A percentile compares a stretch with the other conserved stretches of the same genome.
Evolutionary conservation across 2,888 invertebrate species (phyloP).

Genomic region (Clusia tigrina): DNA sequence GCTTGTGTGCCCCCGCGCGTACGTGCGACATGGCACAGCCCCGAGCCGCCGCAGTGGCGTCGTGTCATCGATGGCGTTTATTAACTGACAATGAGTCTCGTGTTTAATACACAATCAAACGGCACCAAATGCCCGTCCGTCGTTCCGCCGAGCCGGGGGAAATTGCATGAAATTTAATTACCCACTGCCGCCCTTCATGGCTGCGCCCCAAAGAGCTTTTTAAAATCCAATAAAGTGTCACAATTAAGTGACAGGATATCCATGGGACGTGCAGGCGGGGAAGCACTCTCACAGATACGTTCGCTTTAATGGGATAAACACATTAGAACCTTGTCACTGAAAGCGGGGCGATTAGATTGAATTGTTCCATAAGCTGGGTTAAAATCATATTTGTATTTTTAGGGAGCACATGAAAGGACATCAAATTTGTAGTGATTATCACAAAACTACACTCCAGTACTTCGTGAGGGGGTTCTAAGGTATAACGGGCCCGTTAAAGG

Average conservation of each 20-base stretch:
- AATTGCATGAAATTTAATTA: conserved; percentile 24
- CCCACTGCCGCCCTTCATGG: conserved; percentile 3
- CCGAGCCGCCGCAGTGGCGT: conserved; percentile 27
- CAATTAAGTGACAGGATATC: conserved; percentile 55
- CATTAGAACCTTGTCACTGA: neutral
- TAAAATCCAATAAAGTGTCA: conserved; percentile 58
- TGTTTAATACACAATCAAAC: conserved; percentile 29
- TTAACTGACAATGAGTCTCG: conserved; percentile 40
- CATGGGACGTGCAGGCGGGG: conserved; percentile 20
- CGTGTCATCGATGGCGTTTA: conserved; percentile 32
- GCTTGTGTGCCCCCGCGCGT: neutral
- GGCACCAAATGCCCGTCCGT: neutral
- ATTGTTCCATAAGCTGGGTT: neutral
- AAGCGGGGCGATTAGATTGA: neutral
- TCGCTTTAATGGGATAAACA: neutral
- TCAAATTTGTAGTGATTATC: too few relatives aligned
- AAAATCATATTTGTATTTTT: too few relatives aligned
- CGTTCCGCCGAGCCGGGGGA: neutral
- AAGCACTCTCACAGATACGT: too few relatives aligned
- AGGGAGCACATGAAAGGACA: too few relatives aligned
- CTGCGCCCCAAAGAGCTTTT: conserved; percentile 39
- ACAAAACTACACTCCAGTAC: too few relatives aligned
- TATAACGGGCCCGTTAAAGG: too few relatives aligned
- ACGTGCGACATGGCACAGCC: neutral
- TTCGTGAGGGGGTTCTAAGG: too few relatives aligned